Evolutionary conservation across 2,888 invertebrate species (phyloP).

Genomic region (Cosmorhoe ocellata): DNA sequence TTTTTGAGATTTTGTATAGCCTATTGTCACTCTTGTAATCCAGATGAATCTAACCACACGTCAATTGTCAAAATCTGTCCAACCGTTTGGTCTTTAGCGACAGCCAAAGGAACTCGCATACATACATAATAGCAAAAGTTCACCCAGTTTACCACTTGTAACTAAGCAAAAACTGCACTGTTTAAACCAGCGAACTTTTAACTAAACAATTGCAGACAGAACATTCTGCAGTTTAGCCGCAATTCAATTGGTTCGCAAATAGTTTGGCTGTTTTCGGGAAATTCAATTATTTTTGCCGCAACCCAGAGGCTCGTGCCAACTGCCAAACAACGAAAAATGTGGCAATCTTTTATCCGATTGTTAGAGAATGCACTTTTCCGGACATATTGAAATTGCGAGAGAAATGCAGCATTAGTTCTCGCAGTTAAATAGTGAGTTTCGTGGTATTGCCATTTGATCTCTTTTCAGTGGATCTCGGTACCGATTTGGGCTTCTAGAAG

Average conservation of each 20-base stretch:
- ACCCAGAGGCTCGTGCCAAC: conserved; percentile 10
- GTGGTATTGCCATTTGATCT: no score
- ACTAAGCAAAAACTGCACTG: no score
- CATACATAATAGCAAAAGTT: conserved; percentile 1
- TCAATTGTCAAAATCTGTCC: no score
- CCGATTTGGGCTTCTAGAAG: no score
- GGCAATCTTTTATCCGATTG: conserved; percentile 2
- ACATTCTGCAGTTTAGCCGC: background rate
- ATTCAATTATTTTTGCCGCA: conserved; percentile 18
- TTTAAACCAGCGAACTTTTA: no score
- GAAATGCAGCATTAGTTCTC: background rate
- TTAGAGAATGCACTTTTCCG: background rate
- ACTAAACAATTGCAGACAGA: background rate
- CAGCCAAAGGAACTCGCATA: no score
- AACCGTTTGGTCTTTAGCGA: no score
- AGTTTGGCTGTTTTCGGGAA: conserved; percentile 13
- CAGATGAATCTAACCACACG: no score
- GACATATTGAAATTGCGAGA: conserved; percentile 5
- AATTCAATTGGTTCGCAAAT: conserved; percentile 1
- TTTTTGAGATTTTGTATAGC: no score
- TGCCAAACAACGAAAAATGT: conserved; percentile 12
- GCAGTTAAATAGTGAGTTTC: no score
- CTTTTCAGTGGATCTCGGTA: no score
- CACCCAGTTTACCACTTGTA: background rate
- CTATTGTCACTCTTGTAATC: no score